These are phyloP conservation scores for Otolemur garnettii DNA, from an alignment of 2,113 vertebrate species.

Conservation along the genomic window DNA sequence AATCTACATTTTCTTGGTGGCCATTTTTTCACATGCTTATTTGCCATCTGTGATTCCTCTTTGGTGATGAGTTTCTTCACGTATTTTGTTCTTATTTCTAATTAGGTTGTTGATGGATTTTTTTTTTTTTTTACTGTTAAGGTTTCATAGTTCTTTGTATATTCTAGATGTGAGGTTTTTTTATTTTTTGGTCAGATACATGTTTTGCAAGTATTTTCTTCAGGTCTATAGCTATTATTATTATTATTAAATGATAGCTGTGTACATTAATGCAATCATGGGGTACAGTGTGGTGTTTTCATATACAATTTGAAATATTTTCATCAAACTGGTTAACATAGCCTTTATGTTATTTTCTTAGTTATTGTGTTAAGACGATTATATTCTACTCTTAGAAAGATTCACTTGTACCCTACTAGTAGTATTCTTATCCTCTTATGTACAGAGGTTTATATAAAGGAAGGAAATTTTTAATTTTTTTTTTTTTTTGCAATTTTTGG, in stretches of 20 bases:
- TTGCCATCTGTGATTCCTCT: neutral
- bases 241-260: no score
- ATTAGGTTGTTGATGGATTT: neutral
- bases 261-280: no score
- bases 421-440: neutral
- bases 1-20: neutral
- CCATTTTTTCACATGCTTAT: accelerated
- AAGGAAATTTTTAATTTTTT: neutral
- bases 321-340: no score
- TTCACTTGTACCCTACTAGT: no score
- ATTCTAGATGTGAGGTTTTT: neutral
- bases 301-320: no score
- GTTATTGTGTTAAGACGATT: no score
- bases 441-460: neutral
- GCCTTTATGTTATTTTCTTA: no score
- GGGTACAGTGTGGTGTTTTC: no score
- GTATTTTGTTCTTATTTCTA: neutral
- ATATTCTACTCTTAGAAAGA: no score
- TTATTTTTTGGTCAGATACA: neutral
- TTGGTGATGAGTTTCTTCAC: neutral
- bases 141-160: neutral
- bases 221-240: neutral
- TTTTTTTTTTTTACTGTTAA: neutral
- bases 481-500: no score
- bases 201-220: neutral